A percentile compares a stretch with the other conserved stretches of the same genome.
Evolutionary conservation across 1,140 invertebrate species (phyloP).

Genomic region (Drosophila tristis): DNA sequence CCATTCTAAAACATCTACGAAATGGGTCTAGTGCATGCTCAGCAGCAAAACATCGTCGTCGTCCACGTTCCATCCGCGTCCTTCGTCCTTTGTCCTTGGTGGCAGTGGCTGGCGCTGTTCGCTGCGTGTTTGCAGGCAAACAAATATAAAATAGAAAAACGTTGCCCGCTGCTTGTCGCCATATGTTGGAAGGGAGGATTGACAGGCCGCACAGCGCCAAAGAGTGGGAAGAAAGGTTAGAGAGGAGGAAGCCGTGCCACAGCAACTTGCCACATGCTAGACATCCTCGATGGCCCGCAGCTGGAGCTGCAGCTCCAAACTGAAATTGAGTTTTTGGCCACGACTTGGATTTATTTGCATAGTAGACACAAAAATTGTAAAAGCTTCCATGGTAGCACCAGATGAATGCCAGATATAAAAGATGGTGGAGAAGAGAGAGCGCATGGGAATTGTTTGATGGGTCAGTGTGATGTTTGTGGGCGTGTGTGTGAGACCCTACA

Average conservation of each 20-base stretch:
- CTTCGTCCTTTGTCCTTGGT: conserved; percentile 49
- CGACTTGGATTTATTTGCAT: conserved; percentile 75
- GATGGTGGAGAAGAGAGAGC: neutral
- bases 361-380: conserved; percentile 47
- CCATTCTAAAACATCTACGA: conserved; percentile 39
- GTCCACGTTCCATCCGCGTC: conserved; percentile 13
- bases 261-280: conserved; percentile 59
- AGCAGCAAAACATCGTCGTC: conserved; percentile 22
- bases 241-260: conserved; percentile 12
- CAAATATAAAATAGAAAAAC: conserved; percentile 53
- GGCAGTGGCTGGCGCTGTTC: conserved; percentile 3
- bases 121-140: conserved; percentile 59
- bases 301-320: conserved; percentile 40
- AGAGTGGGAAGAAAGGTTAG: neutral
- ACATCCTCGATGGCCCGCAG: conserved; percentile 36
- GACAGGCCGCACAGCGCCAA: neutral
- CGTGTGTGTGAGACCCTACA: conserved; percentile 22
- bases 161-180: conserved; percentile 53
- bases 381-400: conserved; percentile 26
- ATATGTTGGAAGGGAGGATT: conserved; percentile 18
- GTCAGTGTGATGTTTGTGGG: conserved; percentile 9
- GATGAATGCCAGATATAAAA: conserved; percentile 7
- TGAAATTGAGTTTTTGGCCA: conserved; percentile 71
- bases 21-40: conserved; percentile 74
- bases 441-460: neutral